phyloP scores from a whole-genome alignment of 2,113 vertebrate genomes.

The Vireo altiloquus region DNA sequence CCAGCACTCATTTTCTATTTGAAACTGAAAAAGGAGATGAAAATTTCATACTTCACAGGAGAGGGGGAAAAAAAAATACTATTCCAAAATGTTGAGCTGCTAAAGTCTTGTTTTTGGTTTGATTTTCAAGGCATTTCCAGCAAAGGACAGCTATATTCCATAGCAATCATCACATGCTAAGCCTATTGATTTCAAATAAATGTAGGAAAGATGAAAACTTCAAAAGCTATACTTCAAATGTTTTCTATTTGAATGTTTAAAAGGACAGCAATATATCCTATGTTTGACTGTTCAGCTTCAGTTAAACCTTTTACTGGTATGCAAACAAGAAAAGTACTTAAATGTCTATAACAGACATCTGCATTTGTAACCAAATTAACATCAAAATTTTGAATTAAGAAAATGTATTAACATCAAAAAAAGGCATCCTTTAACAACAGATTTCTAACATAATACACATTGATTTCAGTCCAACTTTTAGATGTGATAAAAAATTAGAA shows the following conservation, averaged over 20 bases:
- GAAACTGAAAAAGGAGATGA: neutral
- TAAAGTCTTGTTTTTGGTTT: neutral
- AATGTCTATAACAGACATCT: conserved; percentile 63
- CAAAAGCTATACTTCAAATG: neutral
- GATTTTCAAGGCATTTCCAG: neutral
- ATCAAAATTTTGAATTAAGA: conserved; percentile 75
- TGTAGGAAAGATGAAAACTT: conserved; percentile 19
- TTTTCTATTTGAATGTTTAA: conserved; percentile 5
- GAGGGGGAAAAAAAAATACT: neutral
- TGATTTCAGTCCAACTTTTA: conserved; percentile 76
- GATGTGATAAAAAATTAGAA: conserved; percentile 79
- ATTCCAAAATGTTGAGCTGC: conserved; percentile 5
- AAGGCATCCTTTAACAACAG: conserved; percentile 66
- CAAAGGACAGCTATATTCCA: neutral
- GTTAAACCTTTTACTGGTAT: conserved; percentile 65
- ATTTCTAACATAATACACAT: conserved; percentile 68
- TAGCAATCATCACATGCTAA: neutral
- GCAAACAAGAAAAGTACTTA: conserved; percentile 55
- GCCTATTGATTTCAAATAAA: conserved; percentile 22
- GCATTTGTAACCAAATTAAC: conserved; percentile 73
- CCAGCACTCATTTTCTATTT: neutral
- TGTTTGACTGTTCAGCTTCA: conserved; percentile 68
- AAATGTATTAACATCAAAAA: conserved; percentile 72
- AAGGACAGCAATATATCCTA: conserved; percentile 11
- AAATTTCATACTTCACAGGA: neutral